Conservation (phyloP, 2,113 vertebrate genomes). For the Cheilinus undulatus region DNA sequence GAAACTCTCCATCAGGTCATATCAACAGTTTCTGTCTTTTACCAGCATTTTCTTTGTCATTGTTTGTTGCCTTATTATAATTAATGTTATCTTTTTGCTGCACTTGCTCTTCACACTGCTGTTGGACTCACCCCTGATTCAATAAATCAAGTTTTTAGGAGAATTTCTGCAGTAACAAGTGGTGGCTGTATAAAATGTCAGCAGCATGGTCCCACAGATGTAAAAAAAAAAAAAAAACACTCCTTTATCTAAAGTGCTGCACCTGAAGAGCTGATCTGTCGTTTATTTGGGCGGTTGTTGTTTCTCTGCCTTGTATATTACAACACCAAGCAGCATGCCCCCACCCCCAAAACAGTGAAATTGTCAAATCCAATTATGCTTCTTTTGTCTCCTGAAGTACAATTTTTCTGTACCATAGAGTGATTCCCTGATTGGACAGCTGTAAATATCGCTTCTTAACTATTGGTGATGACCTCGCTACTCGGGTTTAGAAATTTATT, state of each 20-base stretch:
- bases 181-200: slow-evolving; percentile 18
- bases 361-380: slow-evolving; percentile 18
- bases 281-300: slow-evolving; percentile 46
- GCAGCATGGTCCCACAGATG: slow-evolving; percentile 32
- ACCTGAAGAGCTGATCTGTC: slow-evolving; percentile 50
- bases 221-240: slow-evolving; percentile 26
- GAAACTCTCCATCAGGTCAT: slow-evolving; percentile 38
- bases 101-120: slow-evolving; percentile 68
- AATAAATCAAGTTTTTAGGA: slow-evolving; percentile 62
- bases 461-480: slow-evolving; percentile 73
- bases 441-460: slow-evolving; percentile 82
- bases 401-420: slow-evolving; percentile 75
- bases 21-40: slow-evolving; percentile 78
- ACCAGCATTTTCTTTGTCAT: slow-evolving; percentile 77
- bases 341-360: slow-evolving; percentile 21
- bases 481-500: slow-evolving; percentile 67
- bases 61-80: slow-evolving; percentile 82
- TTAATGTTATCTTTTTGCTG: slow-evolving; percentile 63
- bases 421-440: slow-evolving; percentile 69
- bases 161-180: slow-evolving; percentile 28
- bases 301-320: slow-evolving; percentile 71
- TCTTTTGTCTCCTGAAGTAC: slow-evolving; percentile 27
- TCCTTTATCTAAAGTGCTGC: slow-evolving; percentile 36
- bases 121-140: slow-evolving; percentile 34
- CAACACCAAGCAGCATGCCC: slow-evolving; percentile 62